Evolutionary conservation across 1,140 invertebrate species (phyloP), one percentile per base, ranked within the genome.

Genomic region (Lasioglossum albipes): DNA sequence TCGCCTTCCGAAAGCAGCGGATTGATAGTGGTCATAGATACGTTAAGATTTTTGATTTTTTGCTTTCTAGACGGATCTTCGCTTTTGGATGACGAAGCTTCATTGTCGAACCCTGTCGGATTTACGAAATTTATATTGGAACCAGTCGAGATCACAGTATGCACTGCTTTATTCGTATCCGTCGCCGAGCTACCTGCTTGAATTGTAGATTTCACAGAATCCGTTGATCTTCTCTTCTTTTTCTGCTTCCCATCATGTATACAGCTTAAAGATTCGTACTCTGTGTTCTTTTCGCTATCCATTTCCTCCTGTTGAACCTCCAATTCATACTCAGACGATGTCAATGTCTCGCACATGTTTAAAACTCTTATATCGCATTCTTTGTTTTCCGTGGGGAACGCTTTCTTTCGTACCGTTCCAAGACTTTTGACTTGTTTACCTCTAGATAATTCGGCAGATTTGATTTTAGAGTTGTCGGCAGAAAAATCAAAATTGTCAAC

Each of bases 271-370:
- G 75, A 75, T 57, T 54, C 67, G 20, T 22, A 16, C n/a, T 65
- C 41, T 42, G 36, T 62, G 64, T 61, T 85, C 36, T 79, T 82
- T 41, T 82, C 49, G 22, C 27, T 16, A 7, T 71, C 49, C 12
- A 52, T 20, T 10, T 41, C 5, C 31, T 76, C 31, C 9, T 16
- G 75, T 57, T 36, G 74, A 52, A 74, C 65, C 31, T 79, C 66
- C 61, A 79, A 62, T 65, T 86, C 80, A 52, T 83, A 86, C 1
- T 82, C 80, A 10, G 75, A 22, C 5, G 84, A 73, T 31, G 72
- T 69, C 42, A 85, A 54, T 70, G 72, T 57, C 45, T 59, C 75
- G 0, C 74, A 76, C 10, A 75, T 57, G 7, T 69, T 61, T 1
- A 54, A 22, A 36, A 67, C 12, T 27, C 52, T 77, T 0, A 16